Percentiles rank a stretch among this genome's conserved stretches.
Conservation (phyloP, 2,113 vertebrate species). For the Oostethus manadensis region DNA sequence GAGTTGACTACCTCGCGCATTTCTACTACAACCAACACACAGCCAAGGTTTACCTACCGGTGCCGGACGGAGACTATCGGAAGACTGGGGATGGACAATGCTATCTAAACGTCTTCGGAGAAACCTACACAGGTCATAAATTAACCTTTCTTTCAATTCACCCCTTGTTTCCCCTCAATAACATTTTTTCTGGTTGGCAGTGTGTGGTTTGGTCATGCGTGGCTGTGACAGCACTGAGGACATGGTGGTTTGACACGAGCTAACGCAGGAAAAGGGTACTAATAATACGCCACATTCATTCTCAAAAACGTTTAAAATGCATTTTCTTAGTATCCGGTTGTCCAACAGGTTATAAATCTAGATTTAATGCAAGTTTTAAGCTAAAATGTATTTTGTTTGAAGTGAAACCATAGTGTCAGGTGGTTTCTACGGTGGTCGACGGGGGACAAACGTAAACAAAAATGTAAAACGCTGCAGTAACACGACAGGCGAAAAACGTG, state of each 20-base stretch:
- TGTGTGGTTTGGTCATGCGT: constrained; percentile 4
- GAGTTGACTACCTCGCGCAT: constrained; percentile 44
- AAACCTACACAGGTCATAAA: constrained; percentile 57
- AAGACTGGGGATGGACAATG: constrained; percentile 42
- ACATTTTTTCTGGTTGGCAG: background rate
- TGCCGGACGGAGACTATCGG: constrained; percentile 8
- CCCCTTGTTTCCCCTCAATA: background rate
- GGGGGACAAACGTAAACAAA: too few relatives aligned
- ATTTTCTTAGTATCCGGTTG: too few relatives aligned
- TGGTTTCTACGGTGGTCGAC: too few relatives aligned
- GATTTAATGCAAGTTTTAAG: too few relatives aligned
- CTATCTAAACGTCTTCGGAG: constrained; percentile 30
- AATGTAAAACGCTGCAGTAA: too few relatives aligned
- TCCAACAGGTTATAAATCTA: too few relatives aligned
- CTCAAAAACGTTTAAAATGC: too few relatives aligned
- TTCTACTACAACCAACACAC: constrained; percentile 57
- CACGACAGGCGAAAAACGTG: too few relatives aligned
- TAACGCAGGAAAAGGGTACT: constrained; percentile 32
- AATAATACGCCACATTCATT: too few relatives aligned
- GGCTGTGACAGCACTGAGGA: constrained; percentile 36
- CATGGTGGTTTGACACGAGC: constrained; percentile 45
- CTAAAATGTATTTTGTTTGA: too few relatives aligned
- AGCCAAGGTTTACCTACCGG: constrained; percentile 21
- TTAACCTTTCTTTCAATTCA: background rate
- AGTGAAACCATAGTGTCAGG: too few relatives aligned